A percentile compares a stretch with the other conserved stretches of the same genome.
phyloP scores from a whole-genome alignment of 2,797 vertebrate genomes.

The Caiman crocodilus region DNA sequence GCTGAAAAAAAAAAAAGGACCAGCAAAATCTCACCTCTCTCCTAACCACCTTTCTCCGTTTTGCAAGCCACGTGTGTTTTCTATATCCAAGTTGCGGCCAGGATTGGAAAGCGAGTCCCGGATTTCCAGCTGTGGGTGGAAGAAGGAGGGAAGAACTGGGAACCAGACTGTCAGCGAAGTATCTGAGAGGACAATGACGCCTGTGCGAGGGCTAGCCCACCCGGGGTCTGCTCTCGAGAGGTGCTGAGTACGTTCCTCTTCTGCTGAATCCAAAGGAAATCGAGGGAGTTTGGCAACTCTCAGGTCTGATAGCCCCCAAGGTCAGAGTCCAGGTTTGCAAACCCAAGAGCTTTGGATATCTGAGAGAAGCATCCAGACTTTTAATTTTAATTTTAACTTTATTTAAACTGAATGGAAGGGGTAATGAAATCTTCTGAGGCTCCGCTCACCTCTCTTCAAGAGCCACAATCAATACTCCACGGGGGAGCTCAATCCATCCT shows the following conservation, averaged over 20 bases:
- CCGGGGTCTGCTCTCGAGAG: neutral
- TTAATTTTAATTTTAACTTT: neutral
- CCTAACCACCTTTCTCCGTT: neutral
- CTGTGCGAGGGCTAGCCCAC: neutral
- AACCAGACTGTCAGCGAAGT: no score
- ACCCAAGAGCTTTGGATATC: neutral
- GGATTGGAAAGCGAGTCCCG: neutral
- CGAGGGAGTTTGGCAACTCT: neutral
- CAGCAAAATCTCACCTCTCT: constrained; percentile 30
- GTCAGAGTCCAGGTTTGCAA: neutral
- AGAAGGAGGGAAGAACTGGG: neutral
- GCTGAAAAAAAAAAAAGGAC: neutral
- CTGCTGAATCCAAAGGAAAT: neutral
- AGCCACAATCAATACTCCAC: no score
- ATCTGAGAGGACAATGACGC: neutral
- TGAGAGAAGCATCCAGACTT: neutral
- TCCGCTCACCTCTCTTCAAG: no score
- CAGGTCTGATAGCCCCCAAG: neutral
- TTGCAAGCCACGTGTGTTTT: neutral
- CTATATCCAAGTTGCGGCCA: neutral
- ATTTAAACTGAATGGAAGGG: neutral
- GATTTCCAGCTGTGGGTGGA: neutral
- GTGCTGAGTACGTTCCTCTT: neutral
- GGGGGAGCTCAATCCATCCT: no score
- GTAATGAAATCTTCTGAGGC: neutral